These are phyloP conservation scores for Disparrhopalites patrizii DNA, from an alignment of 2,888 invertebrate genomes.

Conservation along the genomic window DNA sequence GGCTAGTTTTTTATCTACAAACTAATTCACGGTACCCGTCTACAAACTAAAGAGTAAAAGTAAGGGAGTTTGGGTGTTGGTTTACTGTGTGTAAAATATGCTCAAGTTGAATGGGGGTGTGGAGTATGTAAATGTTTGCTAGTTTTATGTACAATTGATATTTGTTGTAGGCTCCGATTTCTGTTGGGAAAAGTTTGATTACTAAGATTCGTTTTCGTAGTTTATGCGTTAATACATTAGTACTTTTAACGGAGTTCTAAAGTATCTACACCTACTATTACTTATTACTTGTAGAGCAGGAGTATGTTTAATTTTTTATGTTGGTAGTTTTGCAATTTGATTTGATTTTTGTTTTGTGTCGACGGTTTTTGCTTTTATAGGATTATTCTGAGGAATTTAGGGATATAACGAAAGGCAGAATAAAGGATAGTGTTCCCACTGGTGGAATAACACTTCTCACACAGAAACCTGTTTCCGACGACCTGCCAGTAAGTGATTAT, in stretches of 20 bases:
- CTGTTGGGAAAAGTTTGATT: too few relatives aligned
- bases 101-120: not conserved
- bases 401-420: conserved; percentile 88
- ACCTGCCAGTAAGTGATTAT: conserved; percentile 69
- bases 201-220: not conserved
- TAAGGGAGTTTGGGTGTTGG: conserved; percentile 4
- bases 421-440: conserved; percentile 82
- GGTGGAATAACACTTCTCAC: conserved; percentile 92
- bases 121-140: not conserved
- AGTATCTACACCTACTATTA: not conserved
- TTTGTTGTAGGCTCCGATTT: not conserved
- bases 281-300: not conserved
- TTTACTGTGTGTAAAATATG: not conserved
- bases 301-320: not conserved
- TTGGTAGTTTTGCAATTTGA: conserved; percentile 10
- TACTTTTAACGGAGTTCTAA: not conserved
- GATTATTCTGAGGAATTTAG: conserved; percentile 96
- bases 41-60: too few relatives aligned
- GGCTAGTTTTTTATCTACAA: too few relatives aligned
- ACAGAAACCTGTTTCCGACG: conserved; percentile 91
- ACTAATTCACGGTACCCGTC: too few relatives aligned
- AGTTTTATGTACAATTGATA: not conserved
- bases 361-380: conserved; percentile 56
- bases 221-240: not conserved
- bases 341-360: conserved; percentile 23